Evolutionary conservation across 2,113 vertebrate species (phyloP), one percentile per base, ranked within the genome.

Genomic region (Talpa occidentalis): DNA sequence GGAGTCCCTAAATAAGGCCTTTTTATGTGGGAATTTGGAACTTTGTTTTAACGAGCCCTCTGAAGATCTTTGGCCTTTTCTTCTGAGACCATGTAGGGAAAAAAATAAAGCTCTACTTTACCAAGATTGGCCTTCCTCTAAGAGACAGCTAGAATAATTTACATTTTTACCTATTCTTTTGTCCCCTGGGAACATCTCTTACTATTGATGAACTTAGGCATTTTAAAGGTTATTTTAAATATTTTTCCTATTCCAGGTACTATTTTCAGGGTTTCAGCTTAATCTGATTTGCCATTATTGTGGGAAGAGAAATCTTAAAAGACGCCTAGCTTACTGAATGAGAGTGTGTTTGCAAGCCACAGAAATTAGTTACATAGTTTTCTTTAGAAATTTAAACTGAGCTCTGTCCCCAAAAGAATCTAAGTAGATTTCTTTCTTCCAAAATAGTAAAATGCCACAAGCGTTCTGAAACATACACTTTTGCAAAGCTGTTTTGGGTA

Each of bases 391-490:
- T 67, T 90, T 52, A 77, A 83, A 17, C 47, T 44, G 40, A 62
- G 6, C 19, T 11, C n/a, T 73, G 42, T 49, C 21, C 28, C 37
- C 9, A 62, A 72, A 69, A 88, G 47, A 93, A 49, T 84, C 72
- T 78, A 72, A 82, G 49, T 78, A n/a, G 22, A 54, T 74, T 90
- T 90, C 32, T 96, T 21, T 91, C 64, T 91, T 54, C 30, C 24
- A n/a, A 49, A 42, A 37, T 76, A 35, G 32, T 83, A 42, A 91
- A 88, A 54, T 91, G 28, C n/a, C 30, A 15, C 40, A 91, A 37
- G 16, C 60, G 37, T 1, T 90, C 32, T 28, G 56, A 62, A 80
- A 17, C 79, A n/a, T 56, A 77, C 12, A 44, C 56, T 64, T 64
- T 66, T 80, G 37, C 6, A 72, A 66, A 62, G 11, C 40, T 7